A percentile compares a stretch with the other conserved stretches of the same genome.
Evolutionary conservation across 2,797 vertebrate genomes (phyloP).

Genomic region (Clamator glandarius): DNA sequence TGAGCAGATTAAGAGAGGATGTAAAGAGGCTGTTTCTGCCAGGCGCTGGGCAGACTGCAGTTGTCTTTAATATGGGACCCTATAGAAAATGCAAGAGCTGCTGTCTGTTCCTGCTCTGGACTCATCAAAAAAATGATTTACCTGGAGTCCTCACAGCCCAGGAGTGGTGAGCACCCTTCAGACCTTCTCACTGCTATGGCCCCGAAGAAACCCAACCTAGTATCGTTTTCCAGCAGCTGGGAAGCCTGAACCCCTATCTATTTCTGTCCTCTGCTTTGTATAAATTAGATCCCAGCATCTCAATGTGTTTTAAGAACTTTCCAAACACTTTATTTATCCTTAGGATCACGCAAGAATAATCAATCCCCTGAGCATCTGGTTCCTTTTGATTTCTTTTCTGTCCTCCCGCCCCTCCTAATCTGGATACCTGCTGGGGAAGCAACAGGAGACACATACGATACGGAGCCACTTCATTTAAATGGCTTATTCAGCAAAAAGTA

Average conservation of each 20-base stretch:
- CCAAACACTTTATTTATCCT: slow-evolving; percentile 62
- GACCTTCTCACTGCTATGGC: background rate
- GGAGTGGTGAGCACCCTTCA: background rate
- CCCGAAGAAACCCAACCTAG: background rate
- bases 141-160: background rate
- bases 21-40: background rate
- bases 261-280: slow-evolving; percentile 24
- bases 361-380: slow-evolving; percentile 56
- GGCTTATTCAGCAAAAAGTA: background rate
- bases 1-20: slow-evolving; percentile 16
- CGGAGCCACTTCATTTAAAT: background rate
- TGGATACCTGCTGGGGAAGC: slow-evolving; percentile 61
- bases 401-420: background rate
- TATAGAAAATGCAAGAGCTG: background rate
- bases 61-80: background rate
- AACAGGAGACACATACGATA: background rate
- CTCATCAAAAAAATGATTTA: fast-evolving
- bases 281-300: slow-evolving; percentile 17
- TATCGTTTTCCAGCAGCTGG: slow-evolving; percentile 2
- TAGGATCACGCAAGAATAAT: slow-evolving; percentile 40
- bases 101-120: background rate
- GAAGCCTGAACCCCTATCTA: background rate
- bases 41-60: background rate
- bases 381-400: slow-evolving; percentile 43
- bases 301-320: slow-evolving; percentile 14